These are phyloP conservation scores for Trachelipus rathkii DNA, from an alignment of 1,140 invertebrate genomes.

Conservation along the genomic window DNA sequence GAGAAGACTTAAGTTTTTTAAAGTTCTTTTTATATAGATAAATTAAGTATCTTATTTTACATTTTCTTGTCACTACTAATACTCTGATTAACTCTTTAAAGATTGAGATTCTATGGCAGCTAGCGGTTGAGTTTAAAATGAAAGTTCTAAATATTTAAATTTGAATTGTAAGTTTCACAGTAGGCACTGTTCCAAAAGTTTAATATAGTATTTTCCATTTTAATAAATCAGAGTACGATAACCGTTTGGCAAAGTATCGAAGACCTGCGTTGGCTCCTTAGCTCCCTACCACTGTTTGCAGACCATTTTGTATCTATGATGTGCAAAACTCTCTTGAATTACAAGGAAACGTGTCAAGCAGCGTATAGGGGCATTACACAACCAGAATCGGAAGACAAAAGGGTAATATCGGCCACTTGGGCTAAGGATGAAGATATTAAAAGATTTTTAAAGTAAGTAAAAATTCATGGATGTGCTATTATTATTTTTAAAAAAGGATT, in stretches of 20 bases:
- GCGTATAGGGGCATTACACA: slow-evolving; percentile 73
- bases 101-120: no score
- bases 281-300: slow-evolving; percentile 66
- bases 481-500: no score
- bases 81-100: no score
- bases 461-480: no score
- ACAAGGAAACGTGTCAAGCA: slow-evolving; percentile 68
- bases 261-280: slow-evolving; percentile 65
- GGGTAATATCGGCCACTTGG: slow-evolving; percentile 83
- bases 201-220: background rate
- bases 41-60: no score
- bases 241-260: slow-evolving; percentile 66
- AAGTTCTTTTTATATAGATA: no score
- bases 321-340: slow-evolving; percentile 65
- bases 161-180: no score
- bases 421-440: slow-evolving; percentile 91
- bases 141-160: no score
- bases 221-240: slow-evolving; percentile 60
- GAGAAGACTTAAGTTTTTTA: no score
- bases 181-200: no score
- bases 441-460: slow-evolving; percentile 69
- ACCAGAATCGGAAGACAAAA: slow-evolving; percentile 71
- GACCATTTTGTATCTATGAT: slow-evolving; percentile 66
- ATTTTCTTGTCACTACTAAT: no score
- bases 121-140: no score